phyloP scores from a whole-genome alignment of 2,113 vertebrate genomes.

The Mesembrinibis cayennensis region DNA sequence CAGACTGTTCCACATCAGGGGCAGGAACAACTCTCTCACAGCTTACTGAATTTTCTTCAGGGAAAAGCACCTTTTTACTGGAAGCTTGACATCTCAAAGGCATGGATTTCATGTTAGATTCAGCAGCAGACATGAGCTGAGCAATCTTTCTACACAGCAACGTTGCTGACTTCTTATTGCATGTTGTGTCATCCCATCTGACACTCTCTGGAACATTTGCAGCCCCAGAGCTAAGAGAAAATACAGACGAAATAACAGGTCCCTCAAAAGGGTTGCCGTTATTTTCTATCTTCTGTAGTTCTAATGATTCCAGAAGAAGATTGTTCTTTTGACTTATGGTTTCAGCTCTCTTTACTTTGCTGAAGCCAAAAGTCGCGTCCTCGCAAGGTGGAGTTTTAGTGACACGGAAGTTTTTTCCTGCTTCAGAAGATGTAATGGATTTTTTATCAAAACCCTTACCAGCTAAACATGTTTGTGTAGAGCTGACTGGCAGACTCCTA shows the following conservation, averaged over 20 bases:
- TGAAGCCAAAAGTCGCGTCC: background rate
- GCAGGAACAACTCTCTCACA: background rate
- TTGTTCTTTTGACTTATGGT: background rate
- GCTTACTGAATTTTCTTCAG: background rate
- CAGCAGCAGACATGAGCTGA: conserved; percentile 66
- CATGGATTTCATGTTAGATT: conserved; percentile 62
- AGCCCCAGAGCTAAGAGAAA: conserved; percentile 86
- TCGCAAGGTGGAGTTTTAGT: background rate
- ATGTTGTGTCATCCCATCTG: conserved; percentile 69
- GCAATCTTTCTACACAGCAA: conserved; percentile 73
- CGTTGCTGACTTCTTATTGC: conserved; percentile 63
- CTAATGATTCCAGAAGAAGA: background rate
- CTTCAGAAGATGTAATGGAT: background rate
- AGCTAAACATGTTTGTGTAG: background rate
- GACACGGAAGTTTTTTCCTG: background rate
- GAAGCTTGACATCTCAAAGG: conserved; percentile 11
- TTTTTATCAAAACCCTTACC: background rate
- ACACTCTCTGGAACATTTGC: conserved; percentile 74
- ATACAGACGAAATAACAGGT: conserved; percentile 93
- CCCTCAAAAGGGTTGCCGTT: conserved; percentile 66
- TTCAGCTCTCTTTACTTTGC: background rate
- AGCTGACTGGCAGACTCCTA: background rate
- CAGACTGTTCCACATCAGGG: background rate
- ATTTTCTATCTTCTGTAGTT: conserved; percentile 40
- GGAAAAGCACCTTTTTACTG: background rate